A percentile compares a stretch with the other conserved stretches of the same genome.
These are phyloP conservation scores for Characodon lateralis DNA, from an alignment of 2,797 vertebrate species.

Conservation along the genomic window DNA sequence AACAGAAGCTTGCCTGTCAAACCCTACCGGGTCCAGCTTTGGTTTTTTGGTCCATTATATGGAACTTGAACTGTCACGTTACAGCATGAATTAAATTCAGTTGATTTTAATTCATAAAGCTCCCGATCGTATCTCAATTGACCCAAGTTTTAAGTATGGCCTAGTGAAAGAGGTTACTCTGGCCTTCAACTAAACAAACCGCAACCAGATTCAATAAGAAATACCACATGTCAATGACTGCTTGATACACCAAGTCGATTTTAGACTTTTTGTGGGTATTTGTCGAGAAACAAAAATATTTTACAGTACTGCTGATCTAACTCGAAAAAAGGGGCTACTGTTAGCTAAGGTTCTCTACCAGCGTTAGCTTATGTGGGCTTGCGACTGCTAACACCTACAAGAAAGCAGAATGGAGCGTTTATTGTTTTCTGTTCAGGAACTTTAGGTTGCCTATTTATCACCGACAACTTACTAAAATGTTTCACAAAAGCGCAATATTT, in stretches of 20 bases:
- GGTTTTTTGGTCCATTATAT: background rate
- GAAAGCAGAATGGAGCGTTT: constrained; percentile 18
- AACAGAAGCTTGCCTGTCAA: background rate
- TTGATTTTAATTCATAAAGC: constrained; percentile 47
- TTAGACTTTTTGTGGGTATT: background rate
- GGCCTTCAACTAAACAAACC: constrained; percentile 42
- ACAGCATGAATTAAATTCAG: constrained; percentile 13
- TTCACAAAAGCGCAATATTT: background rate
- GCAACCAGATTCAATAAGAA: background rate
- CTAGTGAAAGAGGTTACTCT: constrained; percentile 38
- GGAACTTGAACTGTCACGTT: constrained; percentile 46
- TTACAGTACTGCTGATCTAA: constrained; percentile 20
- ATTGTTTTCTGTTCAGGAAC: background rate
- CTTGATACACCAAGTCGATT: background rate
- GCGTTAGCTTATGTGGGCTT: constrained; percentile 36
- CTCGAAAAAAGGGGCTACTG: constrained; percentile 30
- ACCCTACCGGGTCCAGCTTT: background rate
- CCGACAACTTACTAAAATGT: fast-evolving
- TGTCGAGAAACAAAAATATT: background rate
- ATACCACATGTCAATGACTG: fast-evolving
- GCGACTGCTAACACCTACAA: constrained; percentile 19
- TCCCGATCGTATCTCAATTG: constrained; percentile 29
- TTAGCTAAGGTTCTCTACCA: constrained; percentile 35
- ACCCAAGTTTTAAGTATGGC: constrained; percentile 57
- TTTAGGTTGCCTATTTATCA: fast-evolving